Evolutionary conservation across 1,140 invertebrate genomes (phyloP).

Genomic region (Nilaparvata lugens): DNA sequence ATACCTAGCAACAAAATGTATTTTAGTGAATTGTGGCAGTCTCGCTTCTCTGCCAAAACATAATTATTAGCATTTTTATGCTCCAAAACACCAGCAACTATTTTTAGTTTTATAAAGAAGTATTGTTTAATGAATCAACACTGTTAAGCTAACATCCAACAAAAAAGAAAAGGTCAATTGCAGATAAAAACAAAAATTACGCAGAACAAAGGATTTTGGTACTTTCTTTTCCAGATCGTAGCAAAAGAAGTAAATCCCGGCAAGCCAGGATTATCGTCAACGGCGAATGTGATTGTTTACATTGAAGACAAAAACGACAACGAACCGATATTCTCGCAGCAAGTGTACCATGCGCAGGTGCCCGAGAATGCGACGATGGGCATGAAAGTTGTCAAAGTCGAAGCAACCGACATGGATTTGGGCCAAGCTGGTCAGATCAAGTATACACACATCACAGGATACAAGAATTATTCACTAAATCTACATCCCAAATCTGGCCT

Average conservation of each 20-base stretch:
- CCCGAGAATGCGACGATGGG: constrained; percentile 70
- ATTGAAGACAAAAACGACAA: constrained; percentile 88
- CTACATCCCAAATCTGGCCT: constrained; percentile 70
- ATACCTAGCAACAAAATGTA: too few relatives aligned
- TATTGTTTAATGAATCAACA: too few relatives aligned
- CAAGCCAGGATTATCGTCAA: constrained; percentile 43
- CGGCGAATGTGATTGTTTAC: constrained; percentile 64
- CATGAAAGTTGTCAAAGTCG: constrained; percentile 36
- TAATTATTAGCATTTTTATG: too few relatives aligned
- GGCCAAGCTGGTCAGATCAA: constrained; percentile 35
- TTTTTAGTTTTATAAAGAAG: too few relatives aligned
- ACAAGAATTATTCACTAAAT: constrained; percentile 59
- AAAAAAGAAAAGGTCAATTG: too few relatives aligned
- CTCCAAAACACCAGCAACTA: too few relatives aligned
- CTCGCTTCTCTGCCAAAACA: too few relatives aligned
- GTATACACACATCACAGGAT: constrained; percentile 60
- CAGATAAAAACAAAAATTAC: background rate
- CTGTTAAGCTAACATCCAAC: too few relatives aligned
- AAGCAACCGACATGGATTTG: constrained; percentile 66
- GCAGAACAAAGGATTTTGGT: background rate
- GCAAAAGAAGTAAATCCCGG: constrained; percentile 66
- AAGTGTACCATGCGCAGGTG: constrained; percentile 60
- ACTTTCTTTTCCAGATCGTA: constrained; percentile 46
- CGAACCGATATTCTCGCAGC: constrained; percentile 64
- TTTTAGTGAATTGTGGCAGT: too few relatives aligned